Percentiles rank a stretch among this genome's conserved stretches.
Conservation (phyloP, 2,113 vertebrate genomes). For the Manacus vitellinus region DNA sequence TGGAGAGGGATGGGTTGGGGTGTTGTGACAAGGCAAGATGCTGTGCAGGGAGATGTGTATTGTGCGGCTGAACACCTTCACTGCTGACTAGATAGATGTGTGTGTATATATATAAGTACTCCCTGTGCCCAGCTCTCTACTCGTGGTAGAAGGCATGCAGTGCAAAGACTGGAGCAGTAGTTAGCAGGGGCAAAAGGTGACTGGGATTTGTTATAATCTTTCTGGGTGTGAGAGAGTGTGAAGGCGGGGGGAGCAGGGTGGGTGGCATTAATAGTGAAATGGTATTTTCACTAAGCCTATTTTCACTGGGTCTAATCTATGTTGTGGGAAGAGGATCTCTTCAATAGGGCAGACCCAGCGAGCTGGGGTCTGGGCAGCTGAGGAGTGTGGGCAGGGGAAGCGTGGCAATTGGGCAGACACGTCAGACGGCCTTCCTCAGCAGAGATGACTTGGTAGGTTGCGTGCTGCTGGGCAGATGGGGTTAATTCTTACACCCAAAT, state of each 20-base stretch:
- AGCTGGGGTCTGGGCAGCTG: neutral
- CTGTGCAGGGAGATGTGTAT: slow-evolving; percentile 4
- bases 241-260: neutral
- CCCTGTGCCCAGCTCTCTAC: neutral
- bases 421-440: slow-evolving; percentile 24
- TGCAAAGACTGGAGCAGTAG: slow-evolving; percentile 26
- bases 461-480: slow-evolving; percentile 58
- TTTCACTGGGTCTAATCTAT: slow-evolving; percentile 61
- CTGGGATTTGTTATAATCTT: slow-evolving; percentile 61
- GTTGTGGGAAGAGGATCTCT: slow-evolving; percentile 46
- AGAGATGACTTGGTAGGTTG: slow-evolving; percentile 61
- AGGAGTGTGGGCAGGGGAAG: neutral
- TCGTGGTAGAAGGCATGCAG: neutral
- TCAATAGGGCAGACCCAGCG: neutral
- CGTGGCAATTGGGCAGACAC: neutral
- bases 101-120: neutral
- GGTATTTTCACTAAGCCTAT: slow-evolving; percentile 62
- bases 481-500: slow-evolving; percentile 73
- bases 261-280: slow-evolving; percentile 40
- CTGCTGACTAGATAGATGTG: neutral
- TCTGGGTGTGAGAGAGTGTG: slow-evolving; percentile 40
- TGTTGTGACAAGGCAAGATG: neutral
- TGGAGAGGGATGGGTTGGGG: neutral
- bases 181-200: slow-evolving; percentile 54
- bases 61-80: neutral